phyloP scores from a whole-genome alignment of 2,888 invertebrate species.

The Allolobophora icterica region DNA sequence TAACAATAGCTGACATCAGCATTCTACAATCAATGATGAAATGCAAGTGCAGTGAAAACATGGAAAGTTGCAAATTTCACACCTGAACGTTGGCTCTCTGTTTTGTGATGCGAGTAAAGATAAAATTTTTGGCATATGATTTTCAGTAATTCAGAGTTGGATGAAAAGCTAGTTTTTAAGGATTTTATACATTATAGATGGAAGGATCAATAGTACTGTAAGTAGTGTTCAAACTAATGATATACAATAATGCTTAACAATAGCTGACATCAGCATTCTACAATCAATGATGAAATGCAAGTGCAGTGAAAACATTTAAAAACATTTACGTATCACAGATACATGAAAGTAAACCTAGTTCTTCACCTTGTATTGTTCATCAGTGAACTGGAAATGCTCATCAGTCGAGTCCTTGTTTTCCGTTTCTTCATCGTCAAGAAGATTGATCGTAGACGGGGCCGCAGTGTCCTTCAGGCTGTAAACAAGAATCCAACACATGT shows the following conservation, averaged over 20 bases:
- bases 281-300: background rate
- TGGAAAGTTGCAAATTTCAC: background rate
- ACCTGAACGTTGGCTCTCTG: too few relatives aligned
- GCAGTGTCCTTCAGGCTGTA: constrained; percentile 40
- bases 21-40: background rate
- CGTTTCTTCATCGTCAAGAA: constrained; percentile 43
- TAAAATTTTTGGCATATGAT: too few relatives aligned
- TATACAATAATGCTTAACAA: background rate
- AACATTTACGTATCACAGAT: background rate
- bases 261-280: background rate
- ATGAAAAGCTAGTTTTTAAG: too few relatives aligned
- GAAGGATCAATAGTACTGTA: too few relatives aligned
- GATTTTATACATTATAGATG: too few relatives aligned
- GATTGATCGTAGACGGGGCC: constrained; percentile 44
- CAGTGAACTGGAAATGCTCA: constrained; percentile 6
- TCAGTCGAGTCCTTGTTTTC: background rate
- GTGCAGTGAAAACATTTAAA: background rate
- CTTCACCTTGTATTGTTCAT: constrained; percentile 27
- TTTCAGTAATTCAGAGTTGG: too few relatives aligned
- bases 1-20: background rate
- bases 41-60: background rate
- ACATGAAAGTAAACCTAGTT: background rate
- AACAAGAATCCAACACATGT: background rate
- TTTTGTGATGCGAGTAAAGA: too few relatives aligned
- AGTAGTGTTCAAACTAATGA: too few relatives aligned